These are phyloP conservation scores for Chlorospingus flavigularis DNA, from an alignment of 2,797 vertebrate species.

Conservation along the genomic window DNA sequence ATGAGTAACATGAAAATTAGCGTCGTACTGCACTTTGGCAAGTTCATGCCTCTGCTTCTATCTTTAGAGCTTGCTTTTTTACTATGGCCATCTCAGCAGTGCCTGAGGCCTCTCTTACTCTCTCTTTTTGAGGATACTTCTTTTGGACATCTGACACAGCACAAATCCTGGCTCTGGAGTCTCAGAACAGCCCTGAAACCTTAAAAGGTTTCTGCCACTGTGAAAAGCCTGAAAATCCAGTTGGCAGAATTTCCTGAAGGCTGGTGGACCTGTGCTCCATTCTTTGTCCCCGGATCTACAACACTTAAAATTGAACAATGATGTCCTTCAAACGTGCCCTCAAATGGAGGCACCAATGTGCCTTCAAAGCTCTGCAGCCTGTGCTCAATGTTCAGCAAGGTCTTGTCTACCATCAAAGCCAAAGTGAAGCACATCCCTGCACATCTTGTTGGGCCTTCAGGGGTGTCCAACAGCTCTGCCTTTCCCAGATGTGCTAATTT, in stretches of 20 bases:
- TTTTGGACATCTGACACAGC: background rate
- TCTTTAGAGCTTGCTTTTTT: background rate
- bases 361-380: background rate
- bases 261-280: background rate
- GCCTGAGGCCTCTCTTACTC: background rate
- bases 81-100: background rate
- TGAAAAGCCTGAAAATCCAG: background rate
- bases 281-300: background rate
- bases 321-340: background rate
- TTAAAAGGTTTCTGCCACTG: background rate
- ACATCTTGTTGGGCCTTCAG: background rate
- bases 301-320: background rate
- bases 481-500: background rate
- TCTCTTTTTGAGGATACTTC: background rate
- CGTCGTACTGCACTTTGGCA: background rate
- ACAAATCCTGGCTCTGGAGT: background rate
- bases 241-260: background rate
- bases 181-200: background rate
- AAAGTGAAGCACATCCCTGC: background rate
- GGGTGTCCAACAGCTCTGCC: background rate
- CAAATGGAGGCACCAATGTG: background rate
- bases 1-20: slow-evolving; percentile 57
- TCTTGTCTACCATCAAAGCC: background rate
- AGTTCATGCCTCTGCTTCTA: slow-evolving; percentile 16
- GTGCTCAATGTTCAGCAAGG: background rate